Conservation (phyloP, 2,888 invertebrate species). For the Ceriagrion tenellum region DNA sequence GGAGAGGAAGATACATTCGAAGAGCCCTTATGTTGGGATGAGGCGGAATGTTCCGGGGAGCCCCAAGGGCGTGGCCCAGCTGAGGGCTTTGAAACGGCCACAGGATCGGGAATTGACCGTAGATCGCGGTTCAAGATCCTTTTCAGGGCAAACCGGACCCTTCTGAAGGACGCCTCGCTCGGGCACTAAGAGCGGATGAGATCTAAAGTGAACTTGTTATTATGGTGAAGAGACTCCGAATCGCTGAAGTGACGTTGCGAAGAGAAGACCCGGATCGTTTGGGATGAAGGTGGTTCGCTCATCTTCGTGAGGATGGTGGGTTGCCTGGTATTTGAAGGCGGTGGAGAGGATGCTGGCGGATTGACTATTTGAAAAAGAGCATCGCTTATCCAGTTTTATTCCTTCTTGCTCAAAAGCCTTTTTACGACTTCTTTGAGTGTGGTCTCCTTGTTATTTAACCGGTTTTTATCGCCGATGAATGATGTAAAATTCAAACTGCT, state of each 20-base stretch:
- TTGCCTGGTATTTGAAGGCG: no score
- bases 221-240: background rate
- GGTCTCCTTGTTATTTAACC: no score
- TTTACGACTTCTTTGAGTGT: no score
- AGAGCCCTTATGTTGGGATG: background rate
- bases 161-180: background rate
- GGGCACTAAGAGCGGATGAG: background rate
- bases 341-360: no score
- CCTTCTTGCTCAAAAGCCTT: no score
- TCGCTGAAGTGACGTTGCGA: background rate
- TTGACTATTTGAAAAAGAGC: no score
- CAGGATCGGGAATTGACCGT: background rate
- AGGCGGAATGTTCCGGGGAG: background rate
- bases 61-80: background rate
- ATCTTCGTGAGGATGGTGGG: no score
- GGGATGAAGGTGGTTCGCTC: background rate
- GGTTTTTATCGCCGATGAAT: no score
- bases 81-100: background rate
- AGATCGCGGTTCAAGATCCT: slow-evolving; percentile 11
- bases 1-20: background rate
- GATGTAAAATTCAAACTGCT: no score
- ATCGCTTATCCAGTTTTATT: no score
- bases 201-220: background rate
- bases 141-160: slow-evolving; percentile 16
- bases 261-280: background rate